A percentile compares a stretch with the other conserved stretches of the same genome.
These are phyloP conservation scores for Mystacornis crossleyi DNA, from an alignment of 2,113 vertebrate genomes.

Conservation along the genomic window DNA sequence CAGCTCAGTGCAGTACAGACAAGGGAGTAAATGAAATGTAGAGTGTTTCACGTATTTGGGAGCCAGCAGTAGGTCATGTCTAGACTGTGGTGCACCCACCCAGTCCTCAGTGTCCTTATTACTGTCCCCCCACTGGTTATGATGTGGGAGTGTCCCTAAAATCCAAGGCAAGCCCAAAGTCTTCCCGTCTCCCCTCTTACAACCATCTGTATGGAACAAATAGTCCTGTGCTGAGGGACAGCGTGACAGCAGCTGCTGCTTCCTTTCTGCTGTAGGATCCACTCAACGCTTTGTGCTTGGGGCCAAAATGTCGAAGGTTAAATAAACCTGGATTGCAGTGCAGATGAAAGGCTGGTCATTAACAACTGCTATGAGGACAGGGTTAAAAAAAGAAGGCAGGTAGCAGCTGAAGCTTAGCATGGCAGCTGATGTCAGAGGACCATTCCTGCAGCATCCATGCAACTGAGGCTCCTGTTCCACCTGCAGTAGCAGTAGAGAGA, in stretches of 20 bases:
- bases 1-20: neutral
- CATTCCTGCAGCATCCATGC: neutral
- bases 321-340: neutral
- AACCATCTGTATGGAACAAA: neutral
- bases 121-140: neutral
- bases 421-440: neutral
- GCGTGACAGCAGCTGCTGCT: neutral
- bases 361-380: neutral
- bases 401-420: neutral
- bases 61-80: neutral
- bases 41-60: neutral
- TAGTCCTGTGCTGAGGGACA: neutral
- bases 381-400: neutral
- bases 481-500: neutral
- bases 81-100: neutral
- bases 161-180: neutral
- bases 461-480: neutral
- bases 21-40: neutral
- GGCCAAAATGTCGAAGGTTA: neutral
- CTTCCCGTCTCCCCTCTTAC: neutral
- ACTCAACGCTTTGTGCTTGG: neutral
- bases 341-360: neutral
- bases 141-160: neutral
- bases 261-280: neutral
- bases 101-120: neutral